A percentile compares a stretch with the other conserved stretches of the same genome.
phyloP scores from a whole-genome alignment of 1,140 invertebrate genomes.

The Anoplophora glabripennis region DNA sequence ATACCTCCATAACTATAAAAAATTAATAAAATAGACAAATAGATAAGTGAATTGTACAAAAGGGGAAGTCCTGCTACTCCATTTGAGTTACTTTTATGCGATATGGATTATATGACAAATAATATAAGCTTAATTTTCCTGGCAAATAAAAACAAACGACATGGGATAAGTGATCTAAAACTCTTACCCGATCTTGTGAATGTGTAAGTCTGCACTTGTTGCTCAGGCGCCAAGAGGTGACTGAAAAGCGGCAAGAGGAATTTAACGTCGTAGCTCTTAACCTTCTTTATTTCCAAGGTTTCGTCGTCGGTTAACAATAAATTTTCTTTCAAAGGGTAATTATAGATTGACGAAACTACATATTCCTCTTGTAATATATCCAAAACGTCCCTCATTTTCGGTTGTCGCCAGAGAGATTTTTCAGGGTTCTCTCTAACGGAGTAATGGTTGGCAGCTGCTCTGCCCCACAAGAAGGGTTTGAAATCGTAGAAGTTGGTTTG shows the following conservation, averaged over 20 bases:
- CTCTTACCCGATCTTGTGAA: constrained; percentile 53
- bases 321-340: constrained; percentile 54
- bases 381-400: constrained; percentile 67
- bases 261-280: constrained; percentile 65
- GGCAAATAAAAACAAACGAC: no score
- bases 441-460: constrained; percentile 71
- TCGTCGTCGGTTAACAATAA: not conserved
- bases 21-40: no score
- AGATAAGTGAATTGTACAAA: no score
- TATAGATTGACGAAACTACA: constrained; percentile 63
- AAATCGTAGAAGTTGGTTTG: constrained; percentile 57
- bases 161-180: no score
- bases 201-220: constrained; percentile 62
- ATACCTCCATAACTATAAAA: not conserved
- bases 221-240: constrained; percentile 61
- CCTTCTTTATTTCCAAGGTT: constrained; percentile 5
- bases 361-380: constrained; percentile 63
- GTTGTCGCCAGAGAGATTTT: constrained; percentile 64
- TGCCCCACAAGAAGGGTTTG: constrained; percentile 77
- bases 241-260: constrained; percentile 70
- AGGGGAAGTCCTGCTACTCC: no score
- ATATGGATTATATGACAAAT: no score
- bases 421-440: constrained; percentile 60
- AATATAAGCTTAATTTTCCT: no score
- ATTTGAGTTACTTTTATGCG: no score